Percentiles rank a stretch among this genome's conserved stretches.
Conservation (phyloP, 1,140 invertebrate genomes). For the Sitophilus oryzae region DNA sequence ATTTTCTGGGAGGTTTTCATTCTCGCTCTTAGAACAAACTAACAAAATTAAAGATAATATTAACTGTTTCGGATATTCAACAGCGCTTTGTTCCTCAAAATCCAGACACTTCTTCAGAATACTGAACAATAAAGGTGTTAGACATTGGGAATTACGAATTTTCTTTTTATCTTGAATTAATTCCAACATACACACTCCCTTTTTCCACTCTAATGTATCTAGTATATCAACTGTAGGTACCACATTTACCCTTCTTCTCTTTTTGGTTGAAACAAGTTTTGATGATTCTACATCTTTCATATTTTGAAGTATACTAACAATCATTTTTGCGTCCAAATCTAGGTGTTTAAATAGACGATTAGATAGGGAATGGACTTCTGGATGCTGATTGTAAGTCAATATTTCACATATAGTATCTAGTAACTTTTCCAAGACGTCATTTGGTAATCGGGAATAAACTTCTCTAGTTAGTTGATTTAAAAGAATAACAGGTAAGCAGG, state of each 20-base stretch:
- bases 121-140: slow-evolving; percentile 72
- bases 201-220: slow-evolving; percentile 65
- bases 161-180: slow-evolving; percentile 78
- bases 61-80: slow-evolving; percentile 86
- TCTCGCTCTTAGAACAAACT: slow-evolving; percentile 52
- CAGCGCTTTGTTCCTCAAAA: slow-evolving; percentile 74
- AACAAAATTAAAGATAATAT: slow-evolving; percentile 72
- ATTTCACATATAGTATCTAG: slow-evolving; percentile 43
- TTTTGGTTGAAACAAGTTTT: slow-evolving; percentile 34
- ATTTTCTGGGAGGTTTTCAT: slow-evolving; percentile 51
- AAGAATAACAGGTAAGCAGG: slow-evolving; percentile 38
- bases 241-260: slow-evolving; percentile 43
- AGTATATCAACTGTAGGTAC: slow-evolving; percentile 52
- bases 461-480: slow-evolving; percentile 55
- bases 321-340: slow-evolving; percentile 56
- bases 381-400: slow-evolving; percentile 27
- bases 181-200: slow-evolving; percentile 73
- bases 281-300: slow-evolving; percentile 49
- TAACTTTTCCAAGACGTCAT: slow-evolving; percentile 38
- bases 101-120: slow-evolving; percentile 72
- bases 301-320: slow-evolving; percentile 53
- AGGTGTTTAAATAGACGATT: slow-evolving; percentile 66
- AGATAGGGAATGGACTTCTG: slow-evolving; percentile 51
- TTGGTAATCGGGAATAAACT: slow-evolving; percentile 45
- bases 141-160: slow-evolving; percentile 56